phyloP scores from a whole-genome alignment of 2,797 vertebrate genomes.

The Cynodonichthys magdalenae region DNA sequence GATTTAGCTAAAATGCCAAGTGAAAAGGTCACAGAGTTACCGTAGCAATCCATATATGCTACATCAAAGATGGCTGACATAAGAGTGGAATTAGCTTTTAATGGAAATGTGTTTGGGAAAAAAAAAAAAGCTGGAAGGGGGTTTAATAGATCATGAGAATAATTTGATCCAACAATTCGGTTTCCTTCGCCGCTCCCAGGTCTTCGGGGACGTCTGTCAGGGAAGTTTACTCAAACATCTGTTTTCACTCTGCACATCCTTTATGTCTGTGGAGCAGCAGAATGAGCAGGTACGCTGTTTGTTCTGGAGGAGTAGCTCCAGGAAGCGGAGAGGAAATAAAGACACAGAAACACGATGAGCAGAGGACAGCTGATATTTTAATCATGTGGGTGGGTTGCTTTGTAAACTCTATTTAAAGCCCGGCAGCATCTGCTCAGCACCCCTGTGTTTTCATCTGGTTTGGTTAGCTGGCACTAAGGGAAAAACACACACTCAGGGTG shows the following conservation, averaged over 20 bases:
- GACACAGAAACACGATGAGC: slow-evolving; percentile 36
- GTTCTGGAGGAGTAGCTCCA: slow-evolving; percentile 28
- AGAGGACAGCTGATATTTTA: slow-evolving; percentile 76
- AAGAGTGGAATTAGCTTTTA: slow-evolving; percentile 48
- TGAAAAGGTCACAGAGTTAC: slow-evolving; percentile 61
- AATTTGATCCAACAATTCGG: slow-evolving; percentile 53
- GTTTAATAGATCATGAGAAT: slow-evolving; percentile 65
- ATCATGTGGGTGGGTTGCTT: slow-evolving; percentile 72
- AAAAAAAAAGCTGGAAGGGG: slow-evolving; percentile 22
- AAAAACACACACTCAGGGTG: slow-evolving; percentile 42
- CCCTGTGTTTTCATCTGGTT: slow-evolving; percentile 71
- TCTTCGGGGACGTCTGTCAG: slow-evolving; percentile 52
- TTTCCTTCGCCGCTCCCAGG: slow-evolving; percentile 25
- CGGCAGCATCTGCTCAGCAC: slow-evolving; percentile 72
- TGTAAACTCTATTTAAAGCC: slow-evolving; percentile 77
- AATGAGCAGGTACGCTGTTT: slow-evolving; percentile 11
- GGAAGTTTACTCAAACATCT: slow-evolving; percentile 49
- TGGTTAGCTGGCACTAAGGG: slow-evolving; percentile 54
- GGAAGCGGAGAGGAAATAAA: slow-evolving; percentile 9
- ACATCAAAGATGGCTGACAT: slow-evolving; percentile 50
- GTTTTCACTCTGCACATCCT: slow-evolving; percentile 25
- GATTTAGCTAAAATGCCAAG: slow-evolving; percentile 43
- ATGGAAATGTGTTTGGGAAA: slow-evolving; percentile 52
- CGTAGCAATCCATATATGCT: slow-evolving; percentile 31
- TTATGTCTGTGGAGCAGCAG: not conserved